Evolutionary conservation across 2,797 vertebrate species (phyloP).

Genomic region (Phataginus tetradactyla): DNA sequence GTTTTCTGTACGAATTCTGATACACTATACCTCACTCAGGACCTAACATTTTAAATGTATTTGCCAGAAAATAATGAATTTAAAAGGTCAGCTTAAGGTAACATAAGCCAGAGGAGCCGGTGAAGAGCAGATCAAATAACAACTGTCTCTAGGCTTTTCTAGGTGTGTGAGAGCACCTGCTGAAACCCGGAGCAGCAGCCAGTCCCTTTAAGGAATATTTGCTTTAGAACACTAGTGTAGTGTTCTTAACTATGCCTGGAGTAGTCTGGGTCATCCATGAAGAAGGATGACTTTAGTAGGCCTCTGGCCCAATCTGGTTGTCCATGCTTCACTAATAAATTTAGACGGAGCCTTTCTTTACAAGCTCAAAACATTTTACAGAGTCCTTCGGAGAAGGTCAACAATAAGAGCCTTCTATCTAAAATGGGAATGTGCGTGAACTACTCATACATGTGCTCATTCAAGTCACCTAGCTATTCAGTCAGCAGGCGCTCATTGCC

Average conservation of each 20-base stretch:
- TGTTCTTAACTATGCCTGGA: not conserved
- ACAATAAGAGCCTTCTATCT: not conserved
- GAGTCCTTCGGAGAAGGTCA: not conserved
- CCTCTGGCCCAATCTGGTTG: not conserved
- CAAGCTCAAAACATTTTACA: not conserved
- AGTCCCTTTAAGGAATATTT: not conserved
- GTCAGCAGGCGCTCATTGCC: not conserved
- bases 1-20: conserved; percentile 16
- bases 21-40: not conserved
- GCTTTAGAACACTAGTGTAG: not conserved
- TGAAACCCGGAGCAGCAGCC: not conserved
- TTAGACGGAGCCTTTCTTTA: not conserved
- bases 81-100: conserved; percentile 17
- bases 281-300: not conserved
- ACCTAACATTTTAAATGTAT: conserved; percentile 23
- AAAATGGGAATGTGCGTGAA: not conserved
- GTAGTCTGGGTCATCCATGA: not conserved
- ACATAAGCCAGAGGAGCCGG: not conserved
- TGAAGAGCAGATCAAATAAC: conserved; percentile 4
- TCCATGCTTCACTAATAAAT: not conserved
- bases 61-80: conserved; percentile 32
- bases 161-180: not conserved
- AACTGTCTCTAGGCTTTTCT: not conserved
- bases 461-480: not conserved
- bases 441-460: not conserved